Conservation (phyloP, 2,797 vertebrate species). For the Sternotherus odoratus region DNA sequence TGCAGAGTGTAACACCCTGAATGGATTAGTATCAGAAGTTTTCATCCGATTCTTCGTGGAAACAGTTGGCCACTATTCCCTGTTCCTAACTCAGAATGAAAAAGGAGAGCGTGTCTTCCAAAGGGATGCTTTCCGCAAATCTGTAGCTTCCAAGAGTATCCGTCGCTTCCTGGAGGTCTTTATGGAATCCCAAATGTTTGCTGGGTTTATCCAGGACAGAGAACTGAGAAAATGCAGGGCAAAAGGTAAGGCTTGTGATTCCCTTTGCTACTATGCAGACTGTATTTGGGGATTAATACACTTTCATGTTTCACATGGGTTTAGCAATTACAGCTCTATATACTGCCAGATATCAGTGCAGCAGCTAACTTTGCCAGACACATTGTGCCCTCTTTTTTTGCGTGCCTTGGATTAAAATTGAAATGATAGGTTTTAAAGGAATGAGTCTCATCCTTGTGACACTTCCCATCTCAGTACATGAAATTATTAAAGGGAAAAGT, state of each 20-base stretch:
- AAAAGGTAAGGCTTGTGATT: slow-evolving; percentile 86
- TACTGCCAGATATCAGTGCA: accelerated
- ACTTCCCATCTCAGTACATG: accelerated
- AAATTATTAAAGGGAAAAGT: accelerated
- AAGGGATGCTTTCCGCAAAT: slow-evolving; percentile 96
- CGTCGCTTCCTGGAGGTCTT: slow-evolving; percentile 98
- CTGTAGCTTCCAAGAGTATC: slow-evolving; percentile 97
- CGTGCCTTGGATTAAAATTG: accelerated
- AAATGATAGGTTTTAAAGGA: background rate
- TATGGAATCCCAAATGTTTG: slow-evolving; percentile 99
- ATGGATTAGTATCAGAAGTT: slow-evolving; percentile 96
- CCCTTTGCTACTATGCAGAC: accelerated
- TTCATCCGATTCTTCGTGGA: slow-evolving; percentile 99
- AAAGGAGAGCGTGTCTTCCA: slow-evolving; percentile 94
- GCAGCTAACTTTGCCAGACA: accelerated
- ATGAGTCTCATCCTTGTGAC: background rate
- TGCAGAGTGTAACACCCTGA: slow-evolving; percentile 95
- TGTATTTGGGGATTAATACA: background rate
- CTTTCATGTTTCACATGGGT: accelerated
- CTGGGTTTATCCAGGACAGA: slow-evolving; percentile 98
- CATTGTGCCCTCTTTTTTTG: accelerated
- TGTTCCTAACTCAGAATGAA: slow-evolving; percentile 95
- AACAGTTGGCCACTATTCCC: slow-evolving; percentile 97
- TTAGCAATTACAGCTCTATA: accelerated
- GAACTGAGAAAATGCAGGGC: slow-evolving; percentile 95